Percentiles rank a stretch among this genome's conserved stretches.
Conservation (phyloP, 2,113 vertebrate species). For the Zosterops borbonicus region DNA sequence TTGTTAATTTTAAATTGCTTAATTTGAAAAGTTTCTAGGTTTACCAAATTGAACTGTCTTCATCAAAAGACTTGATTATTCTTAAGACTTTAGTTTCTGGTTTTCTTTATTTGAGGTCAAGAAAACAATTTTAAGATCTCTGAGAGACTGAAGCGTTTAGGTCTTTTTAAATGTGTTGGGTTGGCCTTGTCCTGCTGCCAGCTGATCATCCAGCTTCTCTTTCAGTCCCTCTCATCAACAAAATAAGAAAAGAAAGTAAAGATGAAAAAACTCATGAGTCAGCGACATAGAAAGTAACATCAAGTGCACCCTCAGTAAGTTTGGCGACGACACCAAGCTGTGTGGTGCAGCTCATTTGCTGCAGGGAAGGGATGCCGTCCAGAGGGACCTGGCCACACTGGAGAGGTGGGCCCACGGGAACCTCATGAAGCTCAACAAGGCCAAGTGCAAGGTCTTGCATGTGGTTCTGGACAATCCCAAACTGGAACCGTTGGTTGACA, state of each 20-base stretch:
- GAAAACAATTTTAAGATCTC: not conserved
- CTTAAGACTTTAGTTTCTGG: not conserved
- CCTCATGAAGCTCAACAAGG: not conserved
- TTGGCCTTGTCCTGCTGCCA: not conserved
- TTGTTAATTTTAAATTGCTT: not conserved
- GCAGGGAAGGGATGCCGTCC: not conserved
- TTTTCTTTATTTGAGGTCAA: not conserved
- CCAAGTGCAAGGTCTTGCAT: not conserved
- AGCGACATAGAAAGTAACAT: not conserved
- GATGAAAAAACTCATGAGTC: not conserved
- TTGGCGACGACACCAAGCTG: not conserved
- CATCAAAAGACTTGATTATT: not conserved
- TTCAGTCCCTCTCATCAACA: not conserved
- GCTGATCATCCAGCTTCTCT: not conserved
- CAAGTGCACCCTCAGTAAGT: not conserved
- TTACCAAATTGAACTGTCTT: not conserved
- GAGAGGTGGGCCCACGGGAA: not conserved
- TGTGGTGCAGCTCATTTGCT: not conserved
- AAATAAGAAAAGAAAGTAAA: not conserved
- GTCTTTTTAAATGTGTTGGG: accelerated
- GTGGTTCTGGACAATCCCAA: not conserved
- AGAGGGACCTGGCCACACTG: not conserved
- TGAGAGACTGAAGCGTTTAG: not conserved
- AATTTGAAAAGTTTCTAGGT: not conserved
- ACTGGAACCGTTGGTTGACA: not conserved